A percentile compares a stretch with the other conserved stretches of the same genome.
phyloP scores from a whole-genome alignment of 2,797 vertebrate species.

The Clarias fuscus region DNA sequence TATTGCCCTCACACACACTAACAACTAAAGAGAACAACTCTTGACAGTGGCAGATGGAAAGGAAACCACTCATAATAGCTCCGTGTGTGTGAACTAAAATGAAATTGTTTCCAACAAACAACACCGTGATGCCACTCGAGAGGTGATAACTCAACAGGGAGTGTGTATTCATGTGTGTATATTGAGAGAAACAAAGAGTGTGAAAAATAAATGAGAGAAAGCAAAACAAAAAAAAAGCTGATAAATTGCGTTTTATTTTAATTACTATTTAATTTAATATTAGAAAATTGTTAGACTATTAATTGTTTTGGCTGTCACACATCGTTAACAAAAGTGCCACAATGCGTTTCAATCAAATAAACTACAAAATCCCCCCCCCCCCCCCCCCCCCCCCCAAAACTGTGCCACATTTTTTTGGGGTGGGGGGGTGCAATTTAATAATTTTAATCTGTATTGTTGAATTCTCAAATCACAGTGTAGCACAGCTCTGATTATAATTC shows the following conservation, averaged over 20 bases:
- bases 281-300: neutral
- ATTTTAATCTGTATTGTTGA: neutral
- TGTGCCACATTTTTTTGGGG: neutral
- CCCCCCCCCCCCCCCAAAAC: too few species aligned
- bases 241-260: conserved; percentile 7
- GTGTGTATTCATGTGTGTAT: conserved; percentile 20
- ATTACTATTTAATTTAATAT: conserved; percentile 25
- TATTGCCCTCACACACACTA: neutral
- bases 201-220: neutral
- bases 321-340: neutral
- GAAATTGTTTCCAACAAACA: conserved; percentile 44
- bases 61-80: conserved; percentile 30
- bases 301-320: conserved; percentile 10
- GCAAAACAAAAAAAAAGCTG: neutral
- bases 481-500: neutral
- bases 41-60: conserved; percentile 31
- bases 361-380: neutral
- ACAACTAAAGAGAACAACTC: conserved; percentile 21
- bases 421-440: neutral
- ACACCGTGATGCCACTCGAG: conserved; percentile 28
- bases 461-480: neutral
- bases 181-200: conserved; percentile 21
- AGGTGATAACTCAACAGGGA: conserved; percentile 48
- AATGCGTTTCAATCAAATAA: neutral
- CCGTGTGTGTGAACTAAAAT: conserved; percentile 35